Base-by-base conservation (phyloP, 2,797 vertebrate species). In the Anniella stebbinsi region DNA sequence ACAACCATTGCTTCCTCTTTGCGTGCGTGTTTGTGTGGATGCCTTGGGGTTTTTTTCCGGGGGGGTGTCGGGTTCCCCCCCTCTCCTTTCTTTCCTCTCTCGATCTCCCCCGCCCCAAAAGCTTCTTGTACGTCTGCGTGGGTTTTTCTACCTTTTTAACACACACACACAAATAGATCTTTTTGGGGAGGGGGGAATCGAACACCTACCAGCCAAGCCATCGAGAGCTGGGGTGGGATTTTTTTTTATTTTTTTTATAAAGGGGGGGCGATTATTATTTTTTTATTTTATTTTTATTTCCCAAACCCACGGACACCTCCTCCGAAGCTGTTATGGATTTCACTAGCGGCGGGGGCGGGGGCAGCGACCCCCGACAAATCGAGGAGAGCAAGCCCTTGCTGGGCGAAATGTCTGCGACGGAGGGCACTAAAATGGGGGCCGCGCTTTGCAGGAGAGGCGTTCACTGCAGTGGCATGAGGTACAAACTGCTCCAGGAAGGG, bases 401-500 rank as follows among this genome's bases (percentile, higher is more conserved):
- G 97, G 98, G 97, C 94, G 99, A 99, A 96, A 97, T 97, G 98
- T 98, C 98, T 86, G 97, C 97, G 87, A 95, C 97, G 90, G 97
- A 97, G 87, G 97, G 96, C 93, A 97, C 97, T 94, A 99, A 98
- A 97, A 96, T 96, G 97, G 98, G 97, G 60, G 98, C 98, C 72
- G 98, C 97, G 92, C 98, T 98, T 88, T 98, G 98, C 96, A 98
- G 98, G 95, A 98, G 98, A 94, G 95, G 98, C 95, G 98, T 98
- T 88, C 98, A 98, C 96, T 98, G 98, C 98, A 97, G 98, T 94
- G 98, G 98, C 87, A 99, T 99, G 98, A 97, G 99, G 85, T 99
- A 99, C 97, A 99, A 99, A 96, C 98, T 99, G 93, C 98, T 99
- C 92, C 99, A 99, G 96, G 99, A 99, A 94, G 99, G 99, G 80